These are phyloP conservation scores for Microctenopoma steveboyesi DNA, from an alignment of 2,797 vertebrate species.

Conservation along the genomic window DNA sequence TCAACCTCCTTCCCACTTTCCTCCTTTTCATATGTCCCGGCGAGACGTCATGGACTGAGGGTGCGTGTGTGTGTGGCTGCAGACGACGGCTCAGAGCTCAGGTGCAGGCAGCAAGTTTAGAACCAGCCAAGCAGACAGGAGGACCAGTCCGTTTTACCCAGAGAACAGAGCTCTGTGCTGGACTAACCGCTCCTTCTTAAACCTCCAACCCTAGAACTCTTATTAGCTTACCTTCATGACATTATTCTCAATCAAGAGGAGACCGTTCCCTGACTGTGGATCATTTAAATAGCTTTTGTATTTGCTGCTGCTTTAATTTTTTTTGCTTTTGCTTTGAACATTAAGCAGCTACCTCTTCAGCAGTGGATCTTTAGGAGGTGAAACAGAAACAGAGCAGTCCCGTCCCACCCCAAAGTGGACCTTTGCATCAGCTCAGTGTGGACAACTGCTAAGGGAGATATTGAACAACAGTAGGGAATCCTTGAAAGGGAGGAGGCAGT, in stretches of 20 bases:
- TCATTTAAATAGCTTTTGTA: conserved; percentile 17
- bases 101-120: conserved; percentile 50
- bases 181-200: conserved; percentile 45
- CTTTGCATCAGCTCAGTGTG: conserved; percentile 41
- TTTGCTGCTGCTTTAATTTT: conserved; percentile 15
- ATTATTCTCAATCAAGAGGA: conserved; percentile 30
- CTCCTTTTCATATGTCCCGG: conserved; percentile 61
- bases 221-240: conserved; percentile 30
- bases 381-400: conserved; percentile 23
- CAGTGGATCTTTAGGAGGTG: conserved; percentile 30
- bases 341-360: conserved; percentile 22
- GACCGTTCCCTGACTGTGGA: conserved; percentile 26
- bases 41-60: conserved; percentile 47
- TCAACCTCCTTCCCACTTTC: conserved; percentile 69
- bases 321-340: conserved; percentile 48
- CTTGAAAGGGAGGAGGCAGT: conserved; percentile 32
- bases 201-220: conserved; percentile 45
- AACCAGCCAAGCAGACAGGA: conserved; percentile 57
- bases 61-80: conserved; percentile 33
- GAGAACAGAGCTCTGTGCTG: conserved; percentile 43
- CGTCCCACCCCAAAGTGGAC: conserved; percentile 52
- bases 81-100: conserved; percentile 68
- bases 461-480: conserved; percentile 40
- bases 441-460: conserved; percentile 46
- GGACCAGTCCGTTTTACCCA: conserved; percentile 51